Evolutionary conservation across 2,797 vertebrate genomes (phyloP).

Genomic region (Garrulus glandarius): DNA sequence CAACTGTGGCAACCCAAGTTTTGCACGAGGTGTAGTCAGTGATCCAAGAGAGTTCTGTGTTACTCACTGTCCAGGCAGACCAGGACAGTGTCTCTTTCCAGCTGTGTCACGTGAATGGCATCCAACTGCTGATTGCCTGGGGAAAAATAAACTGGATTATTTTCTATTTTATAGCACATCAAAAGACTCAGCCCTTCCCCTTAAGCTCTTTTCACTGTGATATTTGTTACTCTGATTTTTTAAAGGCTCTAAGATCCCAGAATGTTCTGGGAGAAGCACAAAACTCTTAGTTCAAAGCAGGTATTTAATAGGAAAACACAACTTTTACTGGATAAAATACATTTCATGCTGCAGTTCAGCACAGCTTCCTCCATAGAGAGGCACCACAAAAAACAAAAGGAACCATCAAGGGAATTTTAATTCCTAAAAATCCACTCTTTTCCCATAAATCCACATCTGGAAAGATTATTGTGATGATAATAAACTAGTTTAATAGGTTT

Average conservation of each 20-base stretch:
- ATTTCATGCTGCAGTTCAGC: not conserved
- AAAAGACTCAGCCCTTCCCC: not conserved
- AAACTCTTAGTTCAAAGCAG: not conserved
- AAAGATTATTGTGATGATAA: not conserved
- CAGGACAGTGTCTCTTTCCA: slow-evolving; percentile 96
- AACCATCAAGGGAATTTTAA: not conserved
- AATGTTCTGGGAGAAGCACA: not conserved
- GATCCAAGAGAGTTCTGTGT: not conserved
- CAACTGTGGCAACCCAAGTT: not conserved
- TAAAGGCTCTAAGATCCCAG: not conserved
- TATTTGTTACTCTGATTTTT: not conserved
- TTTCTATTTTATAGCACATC: not conserved
- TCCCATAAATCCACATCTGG: not conserved
- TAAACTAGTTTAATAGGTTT: not conserved
- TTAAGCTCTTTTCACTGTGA: not conserved
- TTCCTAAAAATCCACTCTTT: not conserved
- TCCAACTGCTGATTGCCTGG: slow-evolving; percentile 87
- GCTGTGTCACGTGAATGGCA: slow-evolving; percentile 94
- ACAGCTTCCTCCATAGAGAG: not conserved
- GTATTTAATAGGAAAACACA: not conserved
- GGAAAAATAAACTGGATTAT: not conserved
- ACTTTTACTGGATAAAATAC: not conserved
- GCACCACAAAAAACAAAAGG: not conserved
- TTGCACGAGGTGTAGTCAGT: not conserved
- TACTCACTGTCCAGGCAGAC: slow-evolving; percentile 97